Base-by-base conservation (phyloP, 92 coral and sea anemone species). In the Zoanthus sansibaricus region DNA sequence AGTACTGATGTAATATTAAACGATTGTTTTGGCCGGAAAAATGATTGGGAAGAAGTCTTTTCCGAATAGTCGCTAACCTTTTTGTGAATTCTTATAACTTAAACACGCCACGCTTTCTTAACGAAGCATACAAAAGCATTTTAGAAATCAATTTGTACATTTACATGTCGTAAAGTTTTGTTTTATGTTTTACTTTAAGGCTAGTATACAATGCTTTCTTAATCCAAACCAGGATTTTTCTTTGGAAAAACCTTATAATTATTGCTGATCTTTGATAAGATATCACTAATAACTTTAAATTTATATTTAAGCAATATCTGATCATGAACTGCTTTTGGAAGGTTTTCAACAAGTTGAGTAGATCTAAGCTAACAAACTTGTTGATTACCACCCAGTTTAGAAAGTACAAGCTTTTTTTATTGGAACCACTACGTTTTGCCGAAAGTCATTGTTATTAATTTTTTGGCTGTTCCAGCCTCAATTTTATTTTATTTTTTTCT, bases 331-430 rank as follows among this genome's bases (percentile, higher is more conserved):
- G 25, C 46, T 21, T 21, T 32, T 42, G 74, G 84, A 79, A 62
- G 56, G 12, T 17, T 69, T 20, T 79, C 84, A 64, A 64, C 58
- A 64, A 32, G 73, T 14, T 45, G 21, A 67, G 59, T 51, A 45
- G 64, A 44, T 16, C 11, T 67, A 14, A 49, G 58, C 85, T 64
- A 80, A 80, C 85, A 80, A 80, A 80, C 73, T 25, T 75, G 44
- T 31, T 47, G 42, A 17, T 8, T 25, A 78, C 71, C 5, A 32
- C 33, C 17, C 31, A 30, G 59, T 78, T 33, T 58, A 45, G 9
- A 78, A 44, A 58, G 15, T 59, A 6, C n/a, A 25, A 25, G 25
- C 25, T 25, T 25, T 25, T 25, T 25, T 25, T 25, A 25, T 25
- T 0, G 25, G 25, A 25, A 25, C 25, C 25, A 25, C 25, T 25